Evolutionary conservation across 2,113 vertebrate genomes (phyloP), one percentile per base, ranked within the genome.

Genomic region (Paramormyrops kingsleyae): DNA sequence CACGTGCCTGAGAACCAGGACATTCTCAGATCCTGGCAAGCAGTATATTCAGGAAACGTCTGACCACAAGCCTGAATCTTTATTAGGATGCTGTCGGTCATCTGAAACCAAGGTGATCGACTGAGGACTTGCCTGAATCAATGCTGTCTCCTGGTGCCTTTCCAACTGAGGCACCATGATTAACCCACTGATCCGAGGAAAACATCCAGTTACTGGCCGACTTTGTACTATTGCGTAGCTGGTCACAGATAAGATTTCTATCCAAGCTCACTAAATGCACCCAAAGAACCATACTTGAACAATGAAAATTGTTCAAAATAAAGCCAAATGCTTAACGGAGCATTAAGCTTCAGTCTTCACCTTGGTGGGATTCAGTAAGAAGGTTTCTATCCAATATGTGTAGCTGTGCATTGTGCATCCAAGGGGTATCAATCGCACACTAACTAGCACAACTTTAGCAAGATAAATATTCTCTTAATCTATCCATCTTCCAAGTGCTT

Each of bases 31-130:
- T 35, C 31, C 70, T 17, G 70, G 70, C 27, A 77, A 9, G 70
- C 27, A 77, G 10, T 39, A 13, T 19, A 39, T 77, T 39, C 31
- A 39, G 15, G 31, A 77, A 39, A 77, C 1, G 19, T 7, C 44
- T 84, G 44, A 47, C 39, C 83, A 84, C 39, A 84, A 84, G 44
- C 21, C 83, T n/a, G 83, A 24, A 44, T 44, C 42, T 47, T 84
- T 84, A 84, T 59, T 89, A 35, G 77, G 39, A 89, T 84, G 89
- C 24, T 89, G 49, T 85, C 35, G 84, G 53, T 84, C 24, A 85
- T 42, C 31, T 83, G 46, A 89, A 56, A 42, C 44, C 62, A 47
- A 74, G 39, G 44, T 10, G 42, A 77, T 24, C 6, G 15, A 46
- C 88, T 85, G 13, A 53, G 50, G 19, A 59, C 7, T 59, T 42